Percentiles rank a stretch among this genome's conserved stretches.
These are phyloP conservation scores for Rhyzopertha dominica DNA, from an alignment of 1,140 invertebrate species.

Conservation along the genomic window DNA sequence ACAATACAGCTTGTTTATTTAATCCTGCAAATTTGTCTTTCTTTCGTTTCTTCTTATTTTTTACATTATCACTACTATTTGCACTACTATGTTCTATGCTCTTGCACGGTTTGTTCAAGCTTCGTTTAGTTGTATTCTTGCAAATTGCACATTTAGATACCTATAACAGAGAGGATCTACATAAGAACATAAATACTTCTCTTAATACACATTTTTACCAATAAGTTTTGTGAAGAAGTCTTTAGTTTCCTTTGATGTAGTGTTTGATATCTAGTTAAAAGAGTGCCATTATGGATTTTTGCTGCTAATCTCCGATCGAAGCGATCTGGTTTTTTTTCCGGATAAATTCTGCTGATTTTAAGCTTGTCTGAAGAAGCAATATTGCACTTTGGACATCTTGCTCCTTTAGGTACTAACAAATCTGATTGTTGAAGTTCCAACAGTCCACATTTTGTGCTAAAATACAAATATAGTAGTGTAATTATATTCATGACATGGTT, in stretches of 20 bases:
- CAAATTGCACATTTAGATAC: constrained; percentile 24
- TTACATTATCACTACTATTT: constrained; percentile 13
- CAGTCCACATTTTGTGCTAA: constrained; percentile 22
- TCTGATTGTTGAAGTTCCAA: constrained; percentile 14
- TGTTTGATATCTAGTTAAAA: constrained; percentile 21
- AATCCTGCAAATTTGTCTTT: constrained; percentile 26
- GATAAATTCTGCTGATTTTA: constrained; percentile 8
- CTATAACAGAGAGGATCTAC: constrained; percentile 19
- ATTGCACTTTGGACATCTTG: constrained; percentile 22
- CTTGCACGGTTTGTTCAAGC: constrained; percentile 10
- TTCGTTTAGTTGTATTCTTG: constrained; percentile 16
- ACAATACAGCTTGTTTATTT: constrained; percentile 15
- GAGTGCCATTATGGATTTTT: constrained; percentile 13
- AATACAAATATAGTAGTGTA: constrained; percentile 10
- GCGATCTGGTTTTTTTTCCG: constrained; percentile 12
- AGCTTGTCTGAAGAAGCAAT: constrained; percentile 15
- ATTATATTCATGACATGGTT: too few relatives aligned
- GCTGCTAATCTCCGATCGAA: constrained; percentile 20
- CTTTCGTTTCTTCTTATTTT: constrained; percentile 23
- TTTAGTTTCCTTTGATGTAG: not conserved
- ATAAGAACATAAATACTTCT: not conserved
- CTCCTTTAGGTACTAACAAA: constrained; percentile 7
- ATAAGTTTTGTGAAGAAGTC: not conserved
- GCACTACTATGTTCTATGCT: not conserved
- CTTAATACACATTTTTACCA: not conserved